Conservation (phyloP, 2,113 vertebrate species). For the Lepus timidus region DNA sequence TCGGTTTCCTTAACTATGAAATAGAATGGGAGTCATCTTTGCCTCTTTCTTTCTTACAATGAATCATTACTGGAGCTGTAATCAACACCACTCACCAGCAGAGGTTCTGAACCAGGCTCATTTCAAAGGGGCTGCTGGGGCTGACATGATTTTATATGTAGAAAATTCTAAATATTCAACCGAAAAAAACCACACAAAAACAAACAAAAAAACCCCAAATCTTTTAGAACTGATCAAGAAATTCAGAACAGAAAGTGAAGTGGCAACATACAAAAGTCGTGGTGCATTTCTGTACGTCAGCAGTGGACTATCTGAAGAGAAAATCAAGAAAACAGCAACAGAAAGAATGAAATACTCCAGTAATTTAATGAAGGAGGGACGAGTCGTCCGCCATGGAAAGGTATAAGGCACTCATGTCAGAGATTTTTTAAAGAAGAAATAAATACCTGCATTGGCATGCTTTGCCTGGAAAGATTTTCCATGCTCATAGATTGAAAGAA, state of each 20-base stretch:
- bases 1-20: neutral
- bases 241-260: neutral
- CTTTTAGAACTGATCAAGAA: neutral
- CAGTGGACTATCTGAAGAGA: neutral
- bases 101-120: neutral
- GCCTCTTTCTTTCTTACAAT: neutral
- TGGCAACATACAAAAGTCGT: neutral
- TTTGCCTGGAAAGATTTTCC: neutral
- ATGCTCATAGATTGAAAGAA: neutral
- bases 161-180: neutral
- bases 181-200: rapidly evolving
- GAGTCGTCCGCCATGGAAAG: neutral
- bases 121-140: neutral
- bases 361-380: neutral
- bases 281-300: neutral
- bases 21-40: neutral
- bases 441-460: neutral
- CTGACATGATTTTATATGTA: no score
- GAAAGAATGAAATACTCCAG: neutral
- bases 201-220: no score
- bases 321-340: neutral
- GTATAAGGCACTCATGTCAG: neutral
- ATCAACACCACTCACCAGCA: neutral
- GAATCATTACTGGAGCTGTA: neutral
- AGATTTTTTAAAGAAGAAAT: neutral